Percentiles rank a stretch among this genome's conserved stretches.
phyloP scores from a whole-genome alignment of 2,113 vertebrate species.

The Erpornis zantholeuca region DNA sequence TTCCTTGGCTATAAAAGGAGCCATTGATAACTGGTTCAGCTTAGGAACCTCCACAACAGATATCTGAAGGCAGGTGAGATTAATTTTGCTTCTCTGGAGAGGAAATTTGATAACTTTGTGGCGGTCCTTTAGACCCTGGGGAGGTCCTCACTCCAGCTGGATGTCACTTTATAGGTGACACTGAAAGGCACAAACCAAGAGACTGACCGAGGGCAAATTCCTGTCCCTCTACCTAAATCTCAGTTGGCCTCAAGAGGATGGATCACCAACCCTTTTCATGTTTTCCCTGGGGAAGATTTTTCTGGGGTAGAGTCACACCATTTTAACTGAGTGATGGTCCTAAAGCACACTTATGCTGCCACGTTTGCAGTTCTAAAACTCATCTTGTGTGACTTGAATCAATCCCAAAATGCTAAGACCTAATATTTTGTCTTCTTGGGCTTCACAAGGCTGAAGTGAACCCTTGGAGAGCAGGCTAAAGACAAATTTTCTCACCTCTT shows the following conservation, averaged over 20 bases:
- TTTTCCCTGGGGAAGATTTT: neutral
- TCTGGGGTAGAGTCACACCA: neutral
- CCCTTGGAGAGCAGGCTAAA: neutral
- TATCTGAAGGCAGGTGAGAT: neutral
- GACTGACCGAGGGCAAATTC: neutral
- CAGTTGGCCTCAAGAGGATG: neutral
- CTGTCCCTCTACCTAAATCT: neutral
- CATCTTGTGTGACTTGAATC: neutral
- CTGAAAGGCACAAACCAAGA: neutral
- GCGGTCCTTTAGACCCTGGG: neutral
- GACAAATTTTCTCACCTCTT: neutral
- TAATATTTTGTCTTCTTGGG: neutral
- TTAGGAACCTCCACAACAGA: neutral
- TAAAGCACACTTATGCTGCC: neutral
- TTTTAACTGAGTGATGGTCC: neutral
- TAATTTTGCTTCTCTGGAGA: neutral
- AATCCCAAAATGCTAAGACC: neutral
- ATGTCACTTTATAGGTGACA: neutral
- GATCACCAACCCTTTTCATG: neutral
- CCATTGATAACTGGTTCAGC: neutral
- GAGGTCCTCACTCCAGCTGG: accelerated
- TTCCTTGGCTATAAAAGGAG: neutral
- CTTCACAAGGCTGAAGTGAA: neutral
- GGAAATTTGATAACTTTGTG: neutral
- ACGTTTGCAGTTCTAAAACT: neutral